Base-by-base conservation (phyloP, 2,797 vertebrate genomes). In the Artibeus jamaicensis region DNA sequence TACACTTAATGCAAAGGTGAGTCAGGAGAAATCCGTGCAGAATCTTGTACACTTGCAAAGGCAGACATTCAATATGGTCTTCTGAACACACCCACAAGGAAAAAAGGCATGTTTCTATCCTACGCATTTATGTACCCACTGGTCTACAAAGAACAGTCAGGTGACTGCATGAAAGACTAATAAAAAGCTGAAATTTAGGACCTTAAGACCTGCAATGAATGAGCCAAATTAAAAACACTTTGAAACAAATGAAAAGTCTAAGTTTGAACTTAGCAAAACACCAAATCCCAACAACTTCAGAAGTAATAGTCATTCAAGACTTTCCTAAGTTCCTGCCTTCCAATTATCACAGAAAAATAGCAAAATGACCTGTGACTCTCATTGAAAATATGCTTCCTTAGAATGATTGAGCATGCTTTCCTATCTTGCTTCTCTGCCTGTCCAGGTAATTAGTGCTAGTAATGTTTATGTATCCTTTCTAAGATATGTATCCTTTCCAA, bases 331-430 rank as follows among this genome's bases (percentile, higher is more conserved):
- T 81, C 46, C 55, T 67, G 11, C 32, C 59, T 96, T 88, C 48
- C 48, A 94, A 68, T 93, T 89, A 85, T 42, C 26, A 34, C 32
- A 65, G 34, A 16, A 89, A 93, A 88, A 74, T 29, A 44, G 5
- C 34, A 92, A 59, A 93, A 50, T 91, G 29, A 81, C 34, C 34
- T 89, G 9, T 85, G 48, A 48, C 32, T 90, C 14, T 92, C 76
- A 68, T 84, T 94, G 95, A 91, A 94, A 85, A 91, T 53, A 82
- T 5, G 2, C 57, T 87, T 91, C 48, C 83, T 88, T 89, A 46
- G 39, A 95, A 84, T 15, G n/a, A n/a, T 70, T 68, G 48, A 73
- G 24, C 18, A 53, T 29, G 29, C 16, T 86, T 37, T 7, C 29
- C 14, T 85, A 2, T 3, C 7, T 50, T 62, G 22, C 37, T 53